phyloP scores from a whole-genome alignment of 2,888 invertebrate genomes.

The Alsophila aescularia region DNA sequence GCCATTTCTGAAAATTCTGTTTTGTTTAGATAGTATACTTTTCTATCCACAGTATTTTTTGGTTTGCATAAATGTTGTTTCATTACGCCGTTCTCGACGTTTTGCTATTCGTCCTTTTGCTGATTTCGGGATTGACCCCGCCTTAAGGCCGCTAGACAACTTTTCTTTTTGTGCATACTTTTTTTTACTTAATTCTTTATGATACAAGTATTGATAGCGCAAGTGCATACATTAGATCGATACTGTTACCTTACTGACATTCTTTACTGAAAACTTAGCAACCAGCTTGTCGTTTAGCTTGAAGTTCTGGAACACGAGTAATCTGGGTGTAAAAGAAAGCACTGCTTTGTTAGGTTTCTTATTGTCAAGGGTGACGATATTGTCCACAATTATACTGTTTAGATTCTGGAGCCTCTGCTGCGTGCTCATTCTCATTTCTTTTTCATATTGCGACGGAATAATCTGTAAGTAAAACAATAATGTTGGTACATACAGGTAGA shows the following conservation, averaged over 20 bases:
- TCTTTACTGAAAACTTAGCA: constrained; percentile 81
- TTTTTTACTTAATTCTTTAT: too few relatives aligned
- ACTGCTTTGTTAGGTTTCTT: constrained; percentile 51
- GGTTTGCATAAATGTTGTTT: too few relatives aligned
- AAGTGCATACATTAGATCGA: too few relatives aligned
- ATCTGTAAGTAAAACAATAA: constrained; percentile 52
- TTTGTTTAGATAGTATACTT: too few relatives aligned
- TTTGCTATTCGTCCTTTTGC: too few relatives aligned
- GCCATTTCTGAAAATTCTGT: too few relatives aligned
- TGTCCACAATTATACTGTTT: constrained; percentile 61
- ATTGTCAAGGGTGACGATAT: constrained; percentile 49
- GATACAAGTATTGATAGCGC: too few relatives aligned
- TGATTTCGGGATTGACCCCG: too few relatives aligned
- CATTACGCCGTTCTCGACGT: too few relatives aligned
- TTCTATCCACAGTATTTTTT: too few relatives aligned
- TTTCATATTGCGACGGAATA: constrained; percentile 69
- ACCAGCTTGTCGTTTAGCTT: constrained; percentile 76
- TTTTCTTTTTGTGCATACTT: too few relatives aligned
- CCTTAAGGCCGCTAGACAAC: too few relatives aligned
- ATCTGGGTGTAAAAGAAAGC: constrained; percentile 74
- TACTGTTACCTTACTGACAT: constrained; percentile 79
- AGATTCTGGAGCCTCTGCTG: constrained; percentile 62
- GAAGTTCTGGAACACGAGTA: constrained; percentile 86
- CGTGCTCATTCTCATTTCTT: constrained; percentile 68
- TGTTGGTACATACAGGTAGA: background rate